Evolutionary conservation across 2,888 invertebrate genomes (phyloP), one percentile per base, ranked within the genome.

Genomic region (Auanema sp.): DNA sequence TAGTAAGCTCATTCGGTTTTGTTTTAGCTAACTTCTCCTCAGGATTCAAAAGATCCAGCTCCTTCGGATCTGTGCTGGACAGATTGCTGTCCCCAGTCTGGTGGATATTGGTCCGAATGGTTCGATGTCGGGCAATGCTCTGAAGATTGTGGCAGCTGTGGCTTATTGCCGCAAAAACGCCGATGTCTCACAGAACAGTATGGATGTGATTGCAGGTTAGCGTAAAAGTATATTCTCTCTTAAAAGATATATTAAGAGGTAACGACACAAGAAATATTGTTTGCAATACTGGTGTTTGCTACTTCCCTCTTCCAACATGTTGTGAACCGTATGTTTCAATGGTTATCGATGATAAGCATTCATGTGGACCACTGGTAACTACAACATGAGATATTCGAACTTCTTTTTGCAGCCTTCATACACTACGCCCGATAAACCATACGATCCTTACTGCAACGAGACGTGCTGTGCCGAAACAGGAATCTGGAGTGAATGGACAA

Each of bases 41-140:
- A 53, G 53, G 54, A 60, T 33, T 40, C 43, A 6, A 54, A 44
- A 11, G 54, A 54, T 18, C 54, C 60, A 0, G 40, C 43, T 11
- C 33, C 60, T n/a, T 54, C 54, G 1, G 33, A 43, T 5, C 18
- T 25, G 10, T 60, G 60, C 54, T 60, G 44, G 47, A 60, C 54
- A 14, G 47, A 21, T 47, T 60, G 60, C 25, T 60, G 60, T 43
- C 60, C 60, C 3, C 33, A 33, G 8, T 49, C 61, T 16, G 72
- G 72, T 21, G 74, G 74, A n/a, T 63, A 70, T 42, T 74, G 74
- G 74, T 66, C 71, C 8, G 72, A 74, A 60, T 74, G 74, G 74
- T 53, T 65, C 3, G 40, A 18, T 5, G 63, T 65, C 14, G 65
- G 64, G 3, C 21, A 62, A 8, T 60, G 60, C 18, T 53, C 43